Evolutionary conservation across 1,140 invertebrate genomes (phyloP).

Genomic region (Melitaea cinxia): DNA sequence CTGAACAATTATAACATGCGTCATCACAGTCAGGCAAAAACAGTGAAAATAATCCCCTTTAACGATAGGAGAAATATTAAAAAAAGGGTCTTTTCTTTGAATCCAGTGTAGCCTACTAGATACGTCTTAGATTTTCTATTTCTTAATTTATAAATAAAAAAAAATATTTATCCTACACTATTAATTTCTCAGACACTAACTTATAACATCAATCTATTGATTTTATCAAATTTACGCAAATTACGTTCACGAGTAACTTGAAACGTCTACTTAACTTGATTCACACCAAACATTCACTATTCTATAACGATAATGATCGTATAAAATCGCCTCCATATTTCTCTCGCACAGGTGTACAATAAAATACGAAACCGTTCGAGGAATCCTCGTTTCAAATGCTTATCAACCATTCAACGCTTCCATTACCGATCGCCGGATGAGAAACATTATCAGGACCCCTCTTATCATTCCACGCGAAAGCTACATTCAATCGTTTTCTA

Average conservation of each 20-base stretch:
- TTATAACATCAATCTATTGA: too few relatives aligned
- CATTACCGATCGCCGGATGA: conserved; percentile 40
- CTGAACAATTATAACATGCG: too few relatives aligned
- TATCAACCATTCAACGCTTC: conserved; percentile 38
- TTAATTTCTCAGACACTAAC: too few relatives aligned
- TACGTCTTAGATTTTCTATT: too few relatives aligned
- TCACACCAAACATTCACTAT: conserved; percentile 9
- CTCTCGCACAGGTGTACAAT: conserved; percentile 36
- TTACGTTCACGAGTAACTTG: conserved; percentile 14
- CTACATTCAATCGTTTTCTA: conserved; percentile 34
- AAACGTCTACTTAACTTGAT: conserved; percentile 19
- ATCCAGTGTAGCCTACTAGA: too few relatives aligned
- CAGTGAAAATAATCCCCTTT: too few relatives aligned
- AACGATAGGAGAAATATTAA: too few relatives aligned
- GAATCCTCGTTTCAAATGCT: conserved; percentile 29
- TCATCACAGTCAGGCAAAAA: too few relatives aligned
- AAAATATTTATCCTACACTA: too few relatives aligned
- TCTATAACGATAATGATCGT: conserved; percentile 21
- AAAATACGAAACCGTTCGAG: conserved; percentile 18
- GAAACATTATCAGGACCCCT: conserved; percentile 32
- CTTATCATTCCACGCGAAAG: conserved; percentile 34
- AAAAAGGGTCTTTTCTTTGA: too few relatives aligned
- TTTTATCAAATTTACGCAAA: neutral
- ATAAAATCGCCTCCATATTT: conserved; percentile 32
- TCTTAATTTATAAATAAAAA: too few relatives aligned